phyloP scores from a whole-genome alignment of 2,797 vertebrate genomes.

The Acanthis flammea region DNA sequence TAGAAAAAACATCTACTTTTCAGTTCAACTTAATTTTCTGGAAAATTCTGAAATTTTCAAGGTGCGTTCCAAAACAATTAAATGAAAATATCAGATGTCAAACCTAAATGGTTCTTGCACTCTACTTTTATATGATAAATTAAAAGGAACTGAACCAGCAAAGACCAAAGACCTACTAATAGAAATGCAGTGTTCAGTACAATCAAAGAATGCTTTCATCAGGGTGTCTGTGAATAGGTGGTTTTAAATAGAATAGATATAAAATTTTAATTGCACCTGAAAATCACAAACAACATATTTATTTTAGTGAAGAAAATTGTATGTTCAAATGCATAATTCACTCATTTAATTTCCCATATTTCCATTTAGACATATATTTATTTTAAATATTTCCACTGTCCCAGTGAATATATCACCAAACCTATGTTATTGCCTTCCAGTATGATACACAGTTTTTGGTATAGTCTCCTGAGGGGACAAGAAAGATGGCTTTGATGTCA shows the following conservation, averaged over 20 bases:
- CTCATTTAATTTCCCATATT: conserved; percentile 33
- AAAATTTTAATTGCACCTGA: conserved; percentile 15
- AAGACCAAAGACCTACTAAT: not conserved
- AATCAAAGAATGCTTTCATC: not conserved
- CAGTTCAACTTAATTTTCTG: not conserved
- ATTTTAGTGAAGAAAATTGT: not conserved
- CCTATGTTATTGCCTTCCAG: conserved; percentile 4
- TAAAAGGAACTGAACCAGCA: not conserved
- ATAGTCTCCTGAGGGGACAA: conserved; percentile 25
- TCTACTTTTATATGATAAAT: not conserved
- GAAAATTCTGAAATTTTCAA: not conserved
- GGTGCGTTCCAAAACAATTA: not conserved
- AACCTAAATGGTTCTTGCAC: not conserved
- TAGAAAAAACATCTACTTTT: not conserved
- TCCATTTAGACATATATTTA: conserved; percentile 23
- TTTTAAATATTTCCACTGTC: conserved; percentile 33
- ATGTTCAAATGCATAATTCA: conserved; percentile 18
- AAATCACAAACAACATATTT: not conserved
- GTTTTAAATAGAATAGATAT: not conserved
- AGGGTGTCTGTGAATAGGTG: not conserved
- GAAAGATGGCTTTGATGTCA: conserved; percentile 48
- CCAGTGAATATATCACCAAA: not conserved
- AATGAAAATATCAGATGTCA: not conserved
- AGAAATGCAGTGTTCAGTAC: not conserved
- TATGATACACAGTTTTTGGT: not conserved